phyloP scores from a whole-genome alignment of 1,140 invertebrate genomes.

The Lysiphlebus fabarum region DNA sequence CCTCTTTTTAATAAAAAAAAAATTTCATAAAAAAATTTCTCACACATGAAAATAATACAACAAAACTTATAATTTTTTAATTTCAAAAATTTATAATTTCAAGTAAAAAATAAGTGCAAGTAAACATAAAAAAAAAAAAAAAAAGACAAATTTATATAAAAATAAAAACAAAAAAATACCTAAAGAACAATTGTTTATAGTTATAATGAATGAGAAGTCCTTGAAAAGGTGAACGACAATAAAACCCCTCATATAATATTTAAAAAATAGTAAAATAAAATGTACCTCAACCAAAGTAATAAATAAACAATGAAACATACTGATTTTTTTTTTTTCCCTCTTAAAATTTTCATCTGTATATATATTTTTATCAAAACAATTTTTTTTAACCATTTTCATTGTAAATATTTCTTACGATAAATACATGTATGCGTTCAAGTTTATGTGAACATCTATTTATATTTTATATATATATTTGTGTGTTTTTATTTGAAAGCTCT shows the following conservation, averaged over 20 bases:
- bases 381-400: no score
- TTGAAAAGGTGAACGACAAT: constrained; percentile 1
- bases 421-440: no score
- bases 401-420: no score
- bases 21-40: no score
- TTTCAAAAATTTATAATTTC: no score
- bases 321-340: not conserved
- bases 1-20: not conserved
- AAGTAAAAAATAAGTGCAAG: no score
- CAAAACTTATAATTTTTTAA: no score
- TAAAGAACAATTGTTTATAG: no score
- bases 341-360: not conserved
- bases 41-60: no score
- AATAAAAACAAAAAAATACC: no score
- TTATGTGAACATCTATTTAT: not conserved
- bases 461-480: not conserved
- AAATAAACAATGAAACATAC: constrained; percentile 11
- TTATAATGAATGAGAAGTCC: not conserved
- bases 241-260: not conserved
- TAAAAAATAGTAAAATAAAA: constrained; percentile 2
- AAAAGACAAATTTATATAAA: no score
- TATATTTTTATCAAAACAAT: not conserved
- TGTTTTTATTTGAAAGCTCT: not conserved
- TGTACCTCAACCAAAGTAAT: not conserved
- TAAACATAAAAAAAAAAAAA: no score